phyloP scores from a whole-genome alignment of 2,888 invertebrate genomes.

The Sicus ferrugineus region DNA sequence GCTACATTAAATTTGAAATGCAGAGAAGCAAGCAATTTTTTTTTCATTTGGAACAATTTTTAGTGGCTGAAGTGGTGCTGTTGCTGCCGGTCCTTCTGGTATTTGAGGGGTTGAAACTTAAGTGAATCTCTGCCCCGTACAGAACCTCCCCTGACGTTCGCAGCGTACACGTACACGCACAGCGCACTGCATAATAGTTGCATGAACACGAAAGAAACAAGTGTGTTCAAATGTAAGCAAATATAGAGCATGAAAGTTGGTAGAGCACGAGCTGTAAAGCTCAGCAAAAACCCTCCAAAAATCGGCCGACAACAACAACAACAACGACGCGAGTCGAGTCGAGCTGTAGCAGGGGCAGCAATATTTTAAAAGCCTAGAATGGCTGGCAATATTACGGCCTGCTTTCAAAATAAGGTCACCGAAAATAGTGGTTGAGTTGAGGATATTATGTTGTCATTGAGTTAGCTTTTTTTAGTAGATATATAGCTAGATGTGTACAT shows the following conservation, averaged over 20 bases:
- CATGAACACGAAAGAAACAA: constrained; percentile 7
- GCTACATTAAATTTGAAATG: neutral
- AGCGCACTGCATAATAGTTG: neutral
- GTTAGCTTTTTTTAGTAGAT: neutral
- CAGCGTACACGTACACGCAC: neutral
- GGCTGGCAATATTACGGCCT: neutral
- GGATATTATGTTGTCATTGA: constrained; percentile 2
- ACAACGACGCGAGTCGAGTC: neutral
- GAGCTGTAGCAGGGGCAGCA: neutral
- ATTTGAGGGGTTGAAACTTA: neutral
- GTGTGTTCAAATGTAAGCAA: constrained; percentile 20
- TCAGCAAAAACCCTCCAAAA: constrained; percentile 11
- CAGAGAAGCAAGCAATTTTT: neutral
- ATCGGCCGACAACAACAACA: neutral
- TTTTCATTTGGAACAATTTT: constrained; percentile 15
- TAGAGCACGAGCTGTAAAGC: neutral
- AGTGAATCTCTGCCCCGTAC: neutral
- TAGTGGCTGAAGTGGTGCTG: constrained; percentile 7
- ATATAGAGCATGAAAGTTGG: constrained; percentile 7
- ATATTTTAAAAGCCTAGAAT: neutral
- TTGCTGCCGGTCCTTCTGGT: neutral
- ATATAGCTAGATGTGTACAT: neutral
- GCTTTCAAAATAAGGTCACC: constrained; percentile 16
- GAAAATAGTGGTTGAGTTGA: neutral
- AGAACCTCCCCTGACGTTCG: constrained; percentile 9